Evolutionary conservation across 2,797 vertebrate genomes (phyloP).

Genomic region (Dendrocincla fuliginosa): DNA sequence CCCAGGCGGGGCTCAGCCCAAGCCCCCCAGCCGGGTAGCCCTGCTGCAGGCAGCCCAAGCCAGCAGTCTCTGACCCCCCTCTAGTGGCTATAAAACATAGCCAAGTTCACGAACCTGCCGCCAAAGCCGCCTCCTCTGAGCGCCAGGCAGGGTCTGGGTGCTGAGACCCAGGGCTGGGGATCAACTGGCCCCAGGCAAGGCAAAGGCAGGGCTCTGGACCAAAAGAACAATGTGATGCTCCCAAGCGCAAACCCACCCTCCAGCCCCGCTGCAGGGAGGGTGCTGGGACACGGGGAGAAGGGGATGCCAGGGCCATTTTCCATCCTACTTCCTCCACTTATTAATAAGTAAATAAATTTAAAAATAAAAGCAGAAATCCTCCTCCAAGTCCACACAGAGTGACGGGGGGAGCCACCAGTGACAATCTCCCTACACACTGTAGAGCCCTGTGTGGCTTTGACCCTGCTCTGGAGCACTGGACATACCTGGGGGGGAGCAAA

Average conservation of each 20-base stretch:
- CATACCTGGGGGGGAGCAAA: background rate
- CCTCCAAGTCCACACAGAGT: fast-evolving
- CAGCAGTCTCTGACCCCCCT: constrained; percentile 65
- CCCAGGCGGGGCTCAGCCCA: background rate
- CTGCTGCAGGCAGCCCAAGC: background rate
- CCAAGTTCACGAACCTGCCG: constrained; percentile 46
- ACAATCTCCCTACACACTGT: fast-evolving
- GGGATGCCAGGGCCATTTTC: background rate
- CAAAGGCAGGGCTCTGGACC: background rate
- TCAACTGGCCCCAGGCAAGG: background rate
- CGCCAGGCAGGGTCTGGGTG: fast-evolving
- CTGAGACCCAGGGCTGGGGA: background rate
- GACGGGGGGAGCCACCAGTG: background rate
- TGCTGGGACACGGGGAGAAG: background rate
- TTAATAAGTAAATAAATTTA: background rate
- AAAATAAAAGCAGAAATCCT: background rate
- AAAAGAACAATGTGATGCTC: background rate
- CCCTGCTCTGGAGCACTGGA: background rate
- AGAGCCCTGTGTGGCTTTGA: background rate
- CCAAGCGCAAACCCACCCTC: background rate
- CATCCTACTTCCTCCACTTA: background rate
- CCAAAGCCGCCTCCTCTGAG: background rate
- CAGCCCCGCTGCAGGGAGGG: fast-evolving
- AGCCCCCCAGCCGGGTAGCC: background rate
- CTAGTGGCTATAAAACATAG: constrained; percentile 68